phyloP scores from a whole-genome alignment of 2,113 vertebrate species.

The Chauna torquata region DNA sequence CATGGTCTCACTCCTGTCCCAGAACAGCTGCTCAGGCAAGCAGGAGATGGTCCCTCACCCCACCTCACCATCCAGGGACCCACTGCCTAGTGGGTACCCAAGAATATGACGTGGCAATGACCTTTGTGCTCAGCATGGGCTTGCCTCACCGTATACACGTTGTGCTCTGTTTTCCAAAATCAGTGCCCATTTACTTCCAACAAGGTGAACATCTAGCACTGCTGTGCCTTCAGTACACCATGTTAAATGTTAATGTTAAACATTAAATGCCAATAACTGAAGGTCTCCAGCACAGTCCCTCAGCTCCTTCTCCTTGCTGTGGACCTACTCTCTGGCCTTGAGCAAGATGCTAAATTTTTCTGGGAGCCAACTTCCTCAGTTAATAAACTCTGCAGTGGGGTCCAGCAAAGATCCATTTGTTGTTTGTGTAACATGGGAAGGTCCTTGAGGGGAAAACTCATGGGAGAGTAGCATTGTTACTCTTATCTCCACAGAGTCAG shows the following conservation, averaged over 20 bases:
- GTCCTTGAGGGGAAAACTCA: not conserved
- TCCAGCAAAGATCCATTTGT: not conserved
- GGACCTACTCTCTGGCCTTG: not conserved
- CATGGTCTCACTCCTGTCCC: accelerated
- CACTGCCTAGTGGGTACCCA: not conserved
- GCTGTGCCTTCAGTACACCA: accelerated
- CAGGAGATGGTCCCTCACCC: not conserved
- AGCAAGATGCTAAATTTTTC: slow-evolving; percentile 14
- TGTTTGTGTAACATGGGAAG: not conserved
- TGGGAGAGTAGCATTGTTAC: not conserved
- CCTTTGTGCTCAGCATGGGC: not conserved
- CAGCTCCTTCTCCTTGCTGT: not conserved
- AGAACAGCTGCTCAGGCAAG: not conserved
- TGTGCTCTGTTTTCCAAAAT: not conserved
- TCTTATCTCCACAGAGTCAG: slow-evolving; percentile 21
- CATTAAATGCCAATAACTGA: not conserved
- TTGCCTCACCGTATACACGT: not conserved
- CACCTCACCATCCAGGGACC: too few species aligned
- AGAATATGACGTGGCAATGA: accelerated
- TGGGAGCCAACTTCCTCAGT: slow-evolving; percentile 9
- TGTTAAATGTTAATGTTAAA: not conserved
- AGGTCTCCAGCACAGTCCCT: not conserved
- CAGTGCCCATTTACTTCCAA: not conserved
- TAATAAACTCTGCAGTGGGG: not conserved
- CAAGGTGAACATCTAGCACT: not conserved